Evolutionary conservation across 1,140 invertebrate species (phyloP).

Genomic region (Apocrypta bakeri): DNA sequence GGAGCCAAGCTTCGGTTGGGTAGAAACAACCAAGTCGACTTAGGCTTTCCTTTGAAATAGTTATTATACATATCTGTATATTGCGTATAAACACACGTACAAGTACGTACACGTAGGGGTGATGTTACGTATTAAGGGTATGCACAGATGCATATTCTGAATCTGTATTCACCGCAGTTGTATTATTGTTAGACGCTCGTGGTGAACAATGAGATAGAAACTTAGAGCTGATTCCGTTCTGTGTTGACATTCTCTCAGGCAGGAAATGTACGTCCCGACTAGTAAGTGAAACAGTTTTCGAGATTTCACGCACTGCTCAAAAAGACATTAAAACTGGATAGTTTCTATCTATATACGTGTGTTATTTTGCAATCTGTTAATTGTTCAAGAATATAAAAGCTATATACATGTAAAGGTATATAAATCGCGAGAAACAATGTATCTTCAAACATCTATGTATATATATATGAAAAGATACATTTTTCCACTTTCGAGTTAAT

Average conservation of each 20-base stretch:
- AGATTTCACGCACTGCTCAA: background rate
- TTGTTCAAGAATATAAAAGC: too few species aligned
- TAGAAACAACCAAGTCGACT: slow-evolving; percentile 13
- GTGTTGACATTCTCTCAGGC: slow-evolving; percentile 9
- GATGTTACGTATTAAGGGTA: background rate
- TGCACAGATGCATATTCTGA: background rate
- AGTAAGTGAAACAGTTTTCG: background rate
- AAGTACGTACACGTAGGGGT: background rate
- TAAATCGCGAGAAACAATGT: too few species aligned
- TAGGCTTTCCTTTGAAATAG: background rate
- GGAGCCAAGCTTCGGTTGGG: background rate
- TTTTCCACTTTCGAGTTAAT: background rate
- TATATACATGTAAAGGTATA: too few species aligned
- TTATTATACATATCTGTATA: background rate
- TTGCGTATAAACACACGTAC: background rate
- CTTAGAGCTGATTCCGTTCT: slow-evolving; percentile 12
- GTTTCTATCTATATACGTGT: too few species aligned
- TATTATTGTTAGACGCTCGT: background rate
- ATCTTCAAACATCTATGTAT: too few species aligned
- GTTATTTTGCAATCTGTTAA: too few species aligned
- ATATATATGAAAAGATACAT: background rate
- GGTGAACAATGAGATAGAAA: slow-evolving; percentile 17
- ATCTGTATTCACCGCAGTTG: background rate
- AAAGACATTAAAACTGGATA: too few species aligned
- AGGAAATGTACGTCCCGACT: background rate